These are phyloP conservation scores for human DNA, from an alignment of 2,113 vertebrate species.

Conservation along the genomic window DNA sequence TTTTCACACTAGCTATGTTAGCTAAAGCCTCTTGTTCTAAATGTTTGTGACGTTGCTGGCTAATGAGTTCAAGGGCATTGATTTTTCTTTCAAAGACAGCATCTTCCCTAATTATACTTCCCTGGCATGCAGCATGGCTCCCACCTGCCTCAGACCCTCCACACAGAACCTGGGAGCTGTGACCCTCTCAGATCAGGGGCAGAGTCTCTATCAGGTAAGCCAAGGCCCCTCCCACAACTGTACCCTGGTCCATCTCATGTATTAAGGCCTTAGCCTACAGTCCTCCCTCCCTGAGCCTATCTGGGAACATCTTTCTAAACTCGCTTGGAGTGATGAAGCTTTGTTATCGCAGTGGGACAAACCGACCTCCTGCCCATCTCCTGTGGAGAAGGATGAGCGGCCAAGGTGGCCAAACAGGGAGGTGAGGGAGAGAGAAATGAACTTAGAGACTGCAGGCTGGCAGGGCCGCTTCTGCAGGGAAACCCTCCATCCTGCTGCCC, in stretches of 20 bases:
- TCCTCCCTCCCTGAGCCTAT: background rate
- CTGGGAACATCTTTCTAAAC: background rate
- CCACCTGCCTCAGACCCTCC: background rate
- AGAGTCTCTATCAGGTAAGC: background rate
- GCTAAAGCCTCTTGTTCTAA: background rate
- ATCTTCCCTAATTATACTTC: background rate
- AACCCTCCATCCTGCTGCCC: background rate
- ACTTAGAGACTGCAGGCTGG: background rate
- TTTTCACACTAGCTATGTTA: no score
- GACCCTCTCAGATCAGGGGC: background rate
- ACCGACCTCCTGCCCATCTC: background rate
- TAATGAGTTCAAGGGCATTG: background rate
- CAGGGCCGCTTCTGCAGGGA: background rate
- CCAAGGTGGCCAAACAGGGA: background rate
- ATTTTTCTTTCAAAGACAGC: background rate
- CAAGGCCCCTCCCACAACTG: background rate
- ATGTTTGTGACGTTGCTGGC: background rate
- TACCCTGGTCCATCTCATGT: background rate
- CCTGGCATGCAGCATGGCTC: background rate
- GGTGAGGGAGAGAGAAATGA: background rate
- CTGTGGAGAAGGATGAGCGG: slow-evolving; percentile 10
- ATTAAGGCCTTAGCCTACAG: background rate
- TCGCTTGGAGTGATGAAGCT: background rate
- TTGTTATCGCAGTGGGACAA: background rate
- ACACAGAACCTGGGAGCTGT: no score